Conservation (phyloP, 2,797 vertebrate species). For the Artibeus lituratus region DNA sequence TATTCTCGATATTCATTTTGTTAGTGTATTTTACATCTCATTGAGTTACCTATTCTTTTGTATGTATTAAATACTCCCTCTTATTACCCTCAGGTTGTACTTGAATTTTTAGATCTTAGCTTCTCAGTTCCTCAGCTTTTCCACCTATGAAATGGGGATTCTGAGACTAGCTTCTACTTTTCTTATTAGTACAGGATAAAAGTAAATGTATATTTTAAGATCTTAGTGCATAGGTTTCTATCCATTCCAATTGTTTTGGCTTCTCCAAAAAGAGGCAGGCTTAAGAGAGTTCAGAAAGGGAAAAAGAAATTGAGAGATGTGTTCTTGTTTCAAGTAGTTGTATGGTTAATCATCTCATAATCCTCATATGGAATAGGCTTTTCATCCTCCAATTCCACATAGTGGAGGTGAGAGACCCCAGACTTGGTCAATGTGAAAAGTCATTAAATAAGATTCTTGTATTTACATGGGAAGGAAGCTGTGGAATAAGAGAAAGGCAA, state of each 20-base stretch:
- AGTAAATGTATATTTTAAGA: not conserved
- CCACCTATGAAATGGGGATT: not conserved
- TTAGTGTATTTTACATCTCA: not conserved
- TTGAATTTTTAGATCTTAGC: not conserved
- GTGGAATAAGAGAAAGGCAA: not conserved
- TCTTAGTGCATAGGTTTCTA: not conserved
- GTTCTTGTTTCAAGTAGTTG: not conserved
- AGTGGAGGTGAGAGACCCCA: not conserved
- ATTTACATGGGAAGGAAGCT: not conserved
- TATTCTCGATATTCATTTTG: not conserved
- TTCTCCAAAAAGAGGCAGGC: not conserved
- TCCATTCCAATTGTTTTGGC: not conserved
- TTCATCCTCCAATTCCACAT: not conserved
- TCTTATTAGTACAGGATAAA: not conserved
- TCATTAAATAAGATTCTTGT: not conserved
- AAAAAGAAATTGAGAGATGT: not conserved
- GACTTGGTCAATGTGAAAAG: not conserved
- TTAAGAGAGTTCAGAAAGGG: not conserved
- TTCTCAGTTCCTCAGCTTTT: not conserved
- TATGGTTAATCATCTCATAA: not conserved
- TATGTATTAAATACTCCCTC: not conserved
- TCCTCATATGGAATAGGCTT: not conserved
- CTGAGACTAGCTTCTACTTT: not conserved
- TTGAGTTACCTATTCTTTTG: not conserved
- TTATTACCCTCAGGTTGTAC: not conserved